Base-by-base conservation (phyloP, 2,797 vertebrate genomes). In the Sebastes iracundus region DNA sequence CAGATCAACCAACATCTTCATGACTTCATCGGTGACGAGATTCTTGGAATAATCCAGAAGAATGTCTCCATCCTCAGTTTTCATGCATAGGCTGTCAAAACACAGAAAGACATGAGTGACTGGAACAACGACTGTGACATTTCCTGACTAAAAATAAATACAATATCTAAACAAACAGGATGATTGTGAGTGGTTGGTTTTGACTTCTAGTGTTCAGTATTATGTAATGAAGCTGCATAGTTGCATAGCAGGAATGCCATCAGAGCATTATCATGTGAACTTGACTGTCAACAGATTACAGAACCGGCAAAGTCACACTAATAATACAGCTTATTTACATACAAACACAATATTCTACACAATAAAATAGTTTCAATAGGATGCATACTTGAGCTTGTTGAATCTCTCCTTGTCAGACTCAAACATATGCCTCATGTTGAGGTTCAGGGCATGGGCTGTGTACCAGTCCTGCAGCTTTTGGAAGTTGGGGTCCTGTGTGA, bases 11-110 rank as follows among this genome's bases (percentile, higher is more conserved):
- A 99, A 91, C 96, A 99, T 94, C 91, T 97, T 97, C 96, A 98
- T 94, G 84, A 98, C 97, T 0, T 97, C 96, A 69, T 98, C 96
- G 0, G 96, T 99, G 87, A 99, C 82, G 3, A 99, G 97, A 87
- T 99, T 99, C 95, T 99, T 99, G 4, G 98, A 99, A 87, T 97
- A 99, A 94, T 99, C 98, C 92, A 99, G 90, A 72, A 99, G 94
- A 87, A 99, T 96, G 23, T 97, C 97, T 12, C 98, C 98, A 93
- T 97, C 96, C 4, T 96, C 95, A 4, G 96, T 97, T 73, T 96
- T 95, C 81, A 99, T 5, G 90, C 2, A 94, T 79, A 97, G 87
- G 82, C 98, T 99, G 94, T 68, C 28, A 56, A 93, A 87, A 95
- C 18, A 94, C 58, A 85, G 13, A 56, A 79, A 58, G 5, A 60